Percentiles rank a stretch among this genome's conserved stretches.
Evolutionary conservation across 2,888 invertebrate genomes (phyloP).

Genomic region (Tenthredo mesomela): DNA sequence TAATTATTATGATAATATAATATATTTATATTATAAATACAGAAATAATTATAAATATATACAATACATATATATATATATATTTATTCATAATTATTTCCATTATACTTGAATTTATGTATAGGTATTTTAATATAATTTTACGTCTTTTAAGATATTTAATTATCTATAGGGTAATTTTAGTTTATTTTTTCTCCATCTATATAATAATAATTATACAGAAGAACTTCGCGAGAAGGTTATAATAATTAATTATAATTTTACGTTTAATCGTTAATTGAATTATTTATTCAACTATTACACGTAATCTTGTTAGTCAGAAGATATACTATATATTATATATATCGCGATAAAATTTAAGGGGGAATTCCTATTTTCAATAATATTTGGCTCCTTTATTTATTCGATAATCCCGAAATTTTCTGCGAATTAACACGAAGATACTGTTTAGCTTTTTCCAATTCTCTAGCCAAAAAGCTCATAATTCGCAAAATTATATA

Average conservation of each 20-base stretch:
- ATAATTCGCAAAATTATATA: neutral
- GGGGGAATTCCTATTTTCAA: neutral
- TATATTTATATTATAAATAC: no score
- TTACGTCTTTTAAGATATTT: constrained; percentile 21
- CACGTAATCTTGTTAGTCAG: neutral
- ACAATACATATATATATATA: neutral
- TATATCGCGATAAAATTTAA: neutral
- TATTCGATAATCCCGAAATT: no score
- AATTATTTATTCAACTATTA: neutral
- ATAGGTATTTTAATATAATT: neutral
- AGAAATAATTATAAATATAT: no score
- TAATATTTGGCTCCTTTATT: neutral
- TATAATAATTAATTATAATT: neutral
- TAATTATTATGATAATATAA: constrained; percentile 1
- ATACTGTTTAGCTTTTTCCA: neutral
- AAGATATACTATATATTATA: neutral
- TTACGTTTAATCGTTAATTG: neutral
- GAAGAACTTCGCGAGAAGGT: constrained; percentile 25
- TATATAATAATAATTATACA: constrained; percentile 5
- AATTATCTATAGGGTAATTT: constrained; percentile 30
- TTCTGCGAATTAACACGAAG: neutral
- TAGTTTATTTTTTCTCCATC: constrained; percentile 29
- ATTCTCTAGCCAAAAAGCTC: neutral
- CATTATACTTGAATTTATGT: constrained; percentile 5
- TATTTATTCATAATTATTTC: constrained; percentile 7